Conservation (phyloP, 1,140 invertebrate genomes). For the Aphidius gifuensis region DNA sequence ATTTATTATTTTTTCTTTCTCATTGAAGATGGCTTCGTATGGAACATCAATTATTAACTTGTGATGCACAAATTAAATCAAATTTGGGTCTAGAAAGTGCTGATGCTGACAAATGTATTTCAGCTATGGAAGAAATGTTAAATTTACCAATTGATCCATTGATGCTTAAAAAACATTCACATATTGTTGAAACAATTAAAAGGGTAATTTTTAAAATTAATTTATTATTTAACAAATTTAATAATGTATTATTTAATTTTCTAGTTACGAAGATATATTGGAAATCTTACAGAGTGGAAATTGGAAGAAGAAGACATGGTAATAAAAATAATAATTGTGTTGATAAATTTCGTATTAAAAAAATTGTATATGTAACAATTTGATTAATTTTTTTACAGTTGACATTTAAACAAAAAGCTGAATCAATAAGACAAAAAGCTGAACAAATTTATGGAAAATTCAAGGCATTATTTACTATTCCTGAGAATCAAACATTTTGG, state of each 20-base stretch:
- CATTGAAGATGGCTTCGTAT: slow-evolving; percentile 66
- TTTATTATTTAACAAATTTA: slow-evolving; percentile 19
- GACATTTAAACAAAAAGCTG: slow-evolving; percentile 64
- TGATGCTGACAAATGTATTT: slow-evolving; percentile 63
- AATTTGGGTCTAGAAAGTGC: slow-evolving; percentile 64
- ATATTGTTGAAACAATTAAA: slow-evolving; percentile 74
- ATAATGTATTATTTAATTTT: slow-evolving; percentile 23
- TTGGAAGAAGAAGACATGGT: slow-evolving; percentile 61
- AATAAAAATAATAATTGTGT: neutral
- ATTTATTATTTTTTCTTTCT: slow-evolving; percentile 24
- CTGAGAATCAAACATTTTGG: slow-evolving; percentile 58
- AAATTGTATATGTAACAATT: slow-evolving; percentile 3
- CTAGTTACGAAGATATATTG: slow-evolving; percentile 67
- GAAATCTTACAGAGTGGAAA: slow-evolving; percentile 71
- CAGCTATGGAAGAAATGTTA: slow-evolving; percentile 61
- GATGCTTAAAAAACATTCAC: slow-evolving; percentile 83
- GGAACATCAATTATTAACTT: slow-evolving; percentile 69
- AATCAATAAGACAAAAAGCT: slow-evolving; percentile 65
- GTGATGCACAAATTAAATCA: slow-evolving; percentile 72
- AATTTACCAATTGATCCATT: slow-evolving; percentile 68
- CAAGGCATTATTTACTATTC: slow-evolving; percentile 56
- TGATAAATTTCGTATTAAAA: slow-evolving; percentile 2
- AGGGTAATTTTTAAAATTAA: slow-evolving; percentile 43
- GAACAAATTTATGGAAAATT: slow-evolving; percentile 64
- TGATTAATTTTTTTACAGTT: slow-evolving; percentile 30